Evolutionary conservation across 1,140 invertebrate species (phyloP).

Genomic region (Ceratina calcarata): DNA sequence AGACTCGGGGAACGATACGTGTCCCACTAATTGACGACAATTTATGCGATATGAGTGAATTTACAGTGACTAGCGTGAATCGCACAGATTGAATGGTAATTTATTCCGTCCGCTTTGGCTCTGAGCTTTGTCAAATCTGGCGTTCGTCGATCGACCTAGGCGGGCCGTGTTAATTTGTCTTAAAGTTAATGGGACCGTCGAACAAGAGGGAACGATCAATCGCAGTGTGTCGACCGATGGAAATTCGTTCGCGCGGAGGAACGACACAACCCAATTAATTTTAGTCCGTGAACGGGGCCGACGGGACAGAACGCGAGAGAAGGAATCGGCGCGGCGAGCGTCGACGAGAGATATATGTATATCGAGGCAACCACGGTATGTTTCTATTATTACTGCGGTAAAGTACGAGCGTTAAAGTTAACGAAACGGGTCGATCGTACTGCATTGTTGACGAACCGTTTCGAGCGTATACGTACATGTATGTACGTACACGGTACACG

Average conservation of each 20-base stretch:
- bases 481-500: background rate
- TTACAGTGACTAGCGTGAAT: too few species aligned
- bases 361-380: background rate
- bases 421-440: background rate
- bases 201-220: background rate
- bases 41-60: too few species aligned
- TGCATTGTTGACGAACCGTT: background rate
- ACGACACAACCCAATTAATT: conserved; percentile 18
- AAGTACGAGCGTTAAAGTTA: conserved; percentile 11
- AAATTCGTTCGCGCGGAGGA: background rate
- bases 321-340: background rate
- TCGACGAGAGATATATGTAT: conserved; percentile 7
- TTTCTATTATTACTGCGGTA: conserved; percentile 28
- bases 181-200: background rate
- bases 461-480: background rate
- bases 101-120: too few species aligned
- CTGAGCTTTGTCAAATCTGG: too few species aligned
- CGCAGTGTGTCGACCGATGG: background rate
- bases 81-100: too few species aligned
- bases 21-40: too few species aligned
- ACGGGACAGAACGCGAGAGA: too few species aligned
- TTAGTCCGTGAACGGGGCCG: conserved; percentile 4
- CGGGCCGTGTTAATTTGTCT: too few species aligned
- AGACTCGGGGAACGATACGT: too few species aligned
- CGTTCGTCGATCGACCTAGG: background rate